Conservation (phyloP, 2,113 vertebrate species). For the Odocoileus hemionus region DNA sequence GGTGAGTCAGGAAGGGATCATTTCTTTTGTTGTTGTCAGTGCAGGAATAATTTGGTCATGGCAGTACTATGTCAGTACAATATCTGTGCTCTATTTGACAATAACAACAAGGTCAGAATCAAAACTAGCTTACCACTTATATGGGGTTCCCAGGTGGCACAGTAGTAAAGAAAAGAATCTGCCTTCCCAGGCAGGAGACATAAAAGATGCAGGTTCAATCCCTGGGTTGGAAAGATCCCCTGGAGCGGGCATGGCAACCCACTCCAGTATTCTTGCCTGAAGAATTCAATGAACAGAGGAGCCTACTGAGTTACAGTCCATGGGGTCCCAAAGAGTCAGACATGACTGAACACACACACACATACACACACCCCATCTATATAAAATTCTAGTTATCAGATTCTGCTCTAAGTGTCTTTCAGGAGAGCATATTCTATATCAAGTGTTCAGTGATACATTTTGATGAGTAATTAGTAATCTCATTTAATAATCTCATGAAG, state of each 20-base stretch:
- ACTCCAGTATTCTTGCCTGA: background rate
- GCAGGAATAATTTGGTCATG: conserved; percentile 32
- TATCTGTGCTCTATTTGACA: background rate
- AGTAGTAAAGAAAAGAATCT: background rate
- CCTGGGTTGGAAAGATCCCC: background rate
- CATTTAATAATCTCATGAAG: background rate
- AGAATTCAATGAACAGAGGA: background rate
- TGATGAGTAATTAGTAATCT: background rate
- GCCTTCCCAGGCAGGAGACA: background rate
- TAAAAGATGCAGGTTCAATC: background rate
- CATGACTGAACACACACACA: background rate
- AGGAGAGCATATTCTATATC: background rate
- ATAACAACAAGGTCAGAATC: background rate
- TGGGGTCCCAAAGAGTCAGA: background rate
- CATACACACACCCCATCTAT: background rate
- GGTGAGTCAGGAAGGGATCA: conserved; percentile 35
- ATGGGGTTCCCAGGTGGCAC: background rate
- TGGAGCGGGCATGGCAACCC: background rate
- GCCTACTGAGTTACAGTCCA: background rate
- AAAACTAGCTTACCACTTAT: background rate
- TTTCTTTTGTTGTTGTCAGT: conserved; percentile 45
- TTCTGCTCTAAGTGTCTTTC: background rate
- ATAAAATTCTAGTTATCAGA: background rate
- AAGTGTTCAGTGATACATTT: background rate
- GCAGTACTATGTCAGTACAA: background rate